phyloP scores from a whole-genome alignment of 2,888 invertebrate species.

The Hylaea fasciaria region DNA sequence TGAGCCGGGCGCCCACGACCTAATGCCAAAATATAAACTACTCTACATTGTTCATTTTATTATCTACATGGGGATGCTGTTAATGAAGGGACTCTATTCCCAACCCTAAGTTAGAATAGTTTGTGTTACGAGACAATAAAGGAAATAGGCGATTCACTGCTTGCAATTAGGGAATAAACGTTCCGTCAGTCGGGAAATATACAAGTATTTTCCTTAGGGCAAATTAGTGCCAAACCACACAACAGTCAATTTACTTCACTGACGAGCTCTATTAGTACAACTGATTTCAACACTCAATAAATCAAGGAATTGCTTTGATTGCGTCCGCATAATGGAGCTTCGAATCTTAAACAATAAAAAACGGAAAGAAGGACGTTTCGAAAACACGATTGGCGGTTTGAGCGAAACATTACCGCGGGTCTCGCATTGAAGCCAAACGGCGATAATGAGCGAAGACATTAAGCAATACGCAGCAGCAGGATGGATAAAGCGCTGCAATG shows the following conservation, averaged over 20 bases:
- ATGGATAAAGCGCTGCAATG: conserved; percentile 66
- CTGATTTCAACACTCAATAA: neutral
- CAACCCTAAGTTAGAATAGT: conserved; percentile 2
- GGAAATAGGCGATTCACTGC: neutral
- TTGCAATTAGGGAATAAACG: no score
- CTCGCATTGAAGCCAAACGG: conserved; percentile 39
- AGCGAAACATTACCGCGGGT: conserved; percentile 26
- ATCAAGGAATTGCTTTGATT: neutral
- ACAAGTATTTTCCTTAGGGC: neutral
- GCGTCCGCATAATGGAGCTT: conserved; percentile 5
- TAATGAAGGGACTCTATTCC: conserved; percentile 3
- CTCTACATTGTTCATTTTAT: conserved; percentile 21
- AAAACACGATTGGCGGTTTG: conserved; percentile 14
- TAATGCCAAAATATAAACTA: conserved; percentile 46
- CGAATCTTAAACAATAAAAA: conserved; percentile 7
- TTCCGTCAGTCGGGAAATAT: no score
- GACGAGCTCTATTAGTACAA: conserved; percentile 1
- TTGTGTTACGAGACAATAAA: neutral
- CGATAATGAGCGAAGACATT: conserved; percentile 65
- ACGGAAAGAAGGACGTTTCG: conserved; percentile 15
- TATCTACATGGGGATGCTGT: conserved; percentile 6
- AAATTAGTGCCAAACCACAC: neutral
- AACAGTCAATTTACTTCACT: neutral
- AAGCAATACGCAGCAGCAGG: conserved; percentile 62
- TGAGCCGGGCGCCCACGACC: conserved; percentile 71